Conservation (phyloP, 2,113 vertebrate genomes). For the Coracopsis vasa region DNA sequence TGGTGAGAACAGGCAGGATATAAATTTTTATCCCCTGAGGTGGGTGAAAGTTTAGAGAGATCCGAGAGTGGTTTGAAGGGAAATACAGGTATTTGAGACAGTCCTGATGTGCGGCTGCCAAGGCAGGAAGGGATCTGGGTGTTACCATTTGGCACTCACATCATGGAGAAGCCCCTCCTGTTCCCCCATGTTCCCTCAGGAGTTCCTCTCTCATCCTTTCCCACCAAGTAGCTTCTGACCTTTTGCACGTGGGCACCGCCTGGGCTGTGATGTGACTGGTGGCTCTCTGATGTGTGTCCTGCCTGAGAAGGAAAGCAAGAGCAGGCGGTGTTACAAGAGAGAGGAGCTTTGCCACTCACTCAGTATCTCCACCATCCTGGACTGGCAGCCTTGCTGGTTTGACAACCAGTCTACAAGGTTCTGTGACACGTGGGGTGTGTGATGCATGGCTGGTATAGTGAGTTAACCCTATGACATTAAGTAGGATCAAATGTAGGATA, state of each 20-base stretch:
- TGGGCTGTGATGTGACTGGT: rapidly evolving
- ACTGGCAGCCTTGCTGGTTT: background rate
- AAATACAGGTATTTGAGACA: constrained; percentile 10
- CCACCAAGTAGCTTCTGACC: constrained; percentile 2
- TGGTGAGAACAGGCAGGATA: background rate
- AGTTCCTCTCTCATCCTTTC: constrained; percentile 48
- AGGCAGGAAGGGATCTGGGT: constrained; percentile 46
- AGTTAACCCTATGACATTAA: background rate
- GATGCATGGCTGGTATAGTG: background rate
- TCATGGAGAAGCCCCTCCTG: background rate
- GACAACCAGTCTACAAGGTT: background rate
- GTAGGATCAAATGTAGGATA: background rate
- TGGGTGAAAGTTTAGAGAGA: background rate
- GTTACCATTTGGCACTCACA: background rate
- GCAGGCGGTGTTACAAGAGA: rapidly evolving
- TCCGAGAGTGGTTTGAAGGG: background rate
- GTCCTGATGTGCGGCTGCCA: background rate
- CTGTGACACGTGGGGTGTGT: background rate
- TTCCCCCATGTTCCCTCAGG: background rate
- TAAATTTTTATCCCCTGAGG: background rate
- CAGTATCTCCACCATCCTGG: background rate
- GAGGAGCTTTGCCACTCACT: background rate
- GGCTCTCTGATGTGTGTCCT: background rate
- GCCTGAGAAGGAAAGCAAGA: background rate
- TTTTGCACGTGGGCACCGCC: background rate